Percentiles rank a stretch among this genome's conserved stretches.
These are phyloP conservation scores for Litoditis marina DNA, from an alignment of 2,888 invertebrate species.

Conservation along the genomic window DNA sequence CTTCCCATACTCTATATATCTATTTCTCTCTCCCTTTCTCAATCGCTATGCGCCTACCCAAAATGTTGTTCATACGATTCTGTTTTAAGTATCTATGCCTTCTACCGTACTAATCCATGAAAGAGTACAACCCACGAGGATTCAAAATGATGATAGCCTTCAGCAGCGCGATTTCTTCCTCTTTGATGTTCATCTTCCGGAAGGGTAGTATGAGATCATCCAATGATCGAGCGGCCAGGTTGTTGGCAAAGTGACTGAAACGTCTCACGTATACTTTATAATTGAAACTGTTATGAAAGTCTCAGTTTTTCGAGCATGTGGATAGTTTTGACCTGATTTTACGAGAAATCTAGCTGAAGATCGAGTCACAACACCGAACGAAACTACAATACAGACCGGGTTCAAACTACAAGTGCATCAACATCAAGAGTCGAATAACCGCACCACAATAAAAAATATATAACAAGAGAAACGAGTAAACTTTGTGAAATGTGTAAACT, in stretches of 20 bases:
- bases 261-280: neutral
- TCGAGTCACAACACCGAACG: neutral
- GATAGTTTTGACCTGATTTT: too few relatives aligned
- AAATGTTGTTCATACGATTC: neutral
- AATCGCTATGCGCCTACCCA: too few relatives aligned
- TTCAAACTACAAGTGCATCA: neutral
- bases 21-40: too few relatives aligned
- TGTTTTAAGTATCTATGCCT: neutral
- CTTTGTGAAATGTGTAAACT: neutral
- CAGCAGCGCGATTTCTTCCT: slow-evolving; percentile 56
- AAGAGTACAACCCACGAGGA: slow-evolving; percentile 42
- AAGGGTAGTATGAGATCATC: slow-evolving; percentile 58
- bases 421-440: too few relatives aligned
- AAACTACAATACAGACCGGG: too few relatives aligned
- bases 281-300: too few relatives aligned
- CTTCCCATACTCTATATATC: too few relatives aligned
- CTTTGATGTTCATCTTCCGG: slow-evolving; percentile 53
- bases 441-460: too few relatives aligned
- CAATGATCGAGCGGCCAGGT: slow-evolving; percentile 51
- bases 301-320: too few relatives aligned
- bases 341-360: neutral
- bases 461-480: too few relatives aligned
- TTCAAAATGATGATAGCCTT: slow-evolving; percentile 59
- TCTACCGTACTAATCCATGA: neutral
- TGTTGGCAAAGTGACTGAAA: slow-evolving; percentile 57